Conservation (phyloP, 2,113 vertebrate genomes). For the Anseranas semipalmata region DNA sequence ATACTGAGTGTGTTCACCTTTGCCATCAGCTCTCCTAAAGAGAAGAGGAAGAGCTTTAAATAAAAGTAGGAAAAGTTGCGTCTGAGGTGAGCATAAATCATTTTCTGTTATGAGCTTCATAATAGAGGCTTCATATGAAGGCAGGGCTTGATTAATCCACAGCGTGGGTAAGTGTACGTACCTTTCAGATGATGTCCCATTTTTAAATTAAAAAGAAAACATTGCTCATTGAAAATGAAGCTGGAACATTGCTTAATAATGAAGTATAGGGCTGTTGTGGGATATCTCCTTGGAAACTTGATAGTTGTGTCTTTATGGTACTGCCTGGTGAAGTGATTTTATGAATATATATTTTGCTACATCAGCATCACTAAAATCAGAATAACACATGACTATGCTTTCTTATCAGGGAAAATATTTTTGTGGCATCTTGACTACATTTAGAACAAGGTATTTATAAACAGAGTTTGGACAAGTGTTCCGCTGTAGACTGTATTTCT, state of each 20-base stretch:
- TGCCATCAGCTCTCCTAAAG: not conserved
- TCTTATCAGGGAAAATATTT: not conserved
- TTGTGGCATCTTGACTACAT: rapidly evolving
- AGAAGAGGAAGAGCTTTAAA: not conserved
- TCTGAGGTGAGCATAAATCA: not conserved
- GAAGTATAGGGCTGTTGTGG: not conserved
- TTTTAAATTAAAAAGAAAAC: not conserved
- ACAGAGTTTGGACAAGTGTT: not conserved
- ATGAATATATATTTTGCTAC: not conserved
- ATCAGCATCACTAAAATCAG: not conserved
- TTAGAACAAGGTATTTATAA: not conserved
- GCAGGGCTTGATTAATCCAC: not conserved
- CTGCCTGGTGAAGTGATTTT: not conserved
- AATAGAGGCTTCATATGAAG: not conserved
- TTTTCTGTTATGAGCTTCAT: not conserved
- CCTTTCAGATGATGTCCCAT: not conserved
- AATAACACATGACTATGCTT: not conserved
- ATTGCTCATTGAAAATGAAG: not conserved
- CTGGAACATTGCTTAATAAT: not conserved
- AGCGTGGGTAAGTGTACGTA: not conserved
- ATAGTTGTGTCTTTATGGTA: not conserved
- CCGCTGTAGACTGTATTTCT: not conserved
- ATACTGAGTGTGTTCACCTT: not conserved
- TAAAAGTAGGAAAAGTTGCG: not conserved
- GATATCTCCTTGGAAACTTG: not conserved